A percentile compares a stretch with the other conserved stretches of the same genome.
phyloP scores from a whole-genome alignment of 2,113 vertebrate genomes.

The Festucalex cinctus region DNA sequence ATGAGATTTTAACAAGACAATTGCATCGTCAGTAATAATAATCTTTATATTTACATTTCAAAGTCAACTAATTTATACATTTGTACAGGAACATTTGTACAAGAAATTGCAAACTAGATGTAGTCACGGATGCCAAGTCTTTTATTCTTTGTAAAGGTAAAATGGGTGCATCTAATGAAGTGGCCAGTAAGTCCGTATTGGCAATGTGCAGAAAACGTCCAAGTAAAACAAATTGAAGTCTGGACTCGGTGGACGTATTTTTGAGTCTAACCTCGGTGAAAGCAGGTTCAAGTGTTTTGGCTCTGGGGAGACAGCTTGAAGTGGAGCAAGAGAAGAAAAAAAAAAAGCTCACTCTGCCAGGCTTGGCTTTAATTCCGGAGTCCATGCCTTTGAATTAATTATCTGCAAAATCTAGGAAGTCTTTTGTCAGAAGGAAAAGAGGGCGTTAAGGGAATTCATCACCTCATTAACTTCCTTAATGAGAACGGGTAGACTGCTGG shows the following conservation, averaged over 20 bases:
- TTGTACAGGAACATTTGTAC: neutral
- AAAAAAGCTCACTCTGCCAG: slow-evolving; percentile 1
- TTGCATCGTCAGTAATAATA: no score
- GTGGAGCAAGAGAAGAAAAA: neutral
- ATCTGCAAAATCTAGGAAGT: slow-evolving; percentile 6
- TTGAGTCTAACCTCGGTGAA: neutral
- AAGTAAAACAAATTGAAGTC: neutral
- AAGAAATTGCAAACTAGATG: neutral
- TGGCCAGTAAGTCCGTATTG: neutral
- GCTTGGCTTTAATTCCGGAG: slow-evolving; percentile 2
- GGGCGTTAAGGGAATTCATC: slow-evolving; percentile 1
- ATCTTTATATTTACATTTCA: no score
- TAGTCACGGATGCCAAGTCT: neutral
- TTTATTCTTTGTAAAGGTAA: neutral
- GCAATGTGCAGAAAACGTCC: neutral
- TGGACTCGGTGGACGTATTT: neutral
- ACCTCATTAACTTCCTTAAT: slow-evolving; percentile 10
- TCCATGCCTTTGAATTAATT: slow-evolving; percentile 11
- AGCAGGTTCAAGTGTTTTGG: slow-evolving; percentile 2
- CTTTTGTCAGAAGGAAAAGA: slow-evolving; percentile 7
- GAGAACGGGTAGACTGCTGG: slow-evolving; percentile 5
- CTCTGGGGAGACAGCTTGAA: slow-evolving; percentile 5
- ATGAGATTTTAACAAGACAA: no score
- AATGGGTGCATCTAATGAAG: neutral
- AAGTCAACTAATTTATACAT: neutral